Evolutionary conservation across 2,113 vertebrate genomes (phyloP), one percentile per base, ranked within the genome.

Genomic region (Hippocampus mohnikei): DNA sequence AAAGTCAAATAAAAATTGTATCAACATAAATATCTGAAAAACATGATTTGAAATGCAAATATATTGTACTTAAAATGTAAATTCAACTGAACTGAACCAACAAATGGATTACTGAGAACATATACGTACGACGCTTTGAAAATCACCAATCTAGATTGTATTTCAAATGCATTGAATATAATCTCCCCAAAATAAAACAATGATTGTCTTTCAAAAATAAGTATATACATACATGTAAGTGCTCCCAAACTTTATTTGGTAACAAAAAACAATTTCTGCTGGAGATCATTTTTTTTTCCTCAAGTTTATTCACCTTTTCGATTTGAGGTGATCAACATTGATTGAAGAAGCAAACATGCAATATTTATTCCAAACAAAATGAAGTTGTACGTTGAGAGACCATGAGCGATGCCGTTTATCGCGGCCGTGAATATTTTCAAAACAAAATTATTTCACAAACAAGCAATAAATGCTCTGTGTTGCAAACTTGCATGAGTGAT

Each of bases 281-380:
- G 5, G 20, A 63, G 21, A 1, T 23, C 11, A n/a, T 60, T 16
- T 18, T 18, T 48, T 56, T 33, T 48, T 56, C n/a, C 64, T 13
- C 48, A 48, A 33, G 60, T 73, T 58, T 76, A 63, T 72, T 80
- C 53, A 50, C 11, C 20, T 40, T 72, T 53, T 71, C 44, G 37
- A 27, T 5, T 18, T 59, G 55, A 16, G 69, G 64, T 69, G 59
- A 50, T 66, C 44, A 60, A 59, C 56, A 41, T 15, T 2, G 1
- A 59, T 5, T 2, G 0, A 16, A 16, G 41, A 29, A 58, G 18
- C 41, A 60, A 73, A 3, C 65, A 66, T 8, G 15, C 46, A 8
- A 53, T 55, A 25, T 60, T 11, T 55, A 59, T 58, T 52, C 9
- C 40, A 50, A 21, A 44, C 13, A 15, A 23, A 41, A 42, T 42